Conservation (phyloP, 2,888 invertebrate species). For the Phania funesta region DNA sequence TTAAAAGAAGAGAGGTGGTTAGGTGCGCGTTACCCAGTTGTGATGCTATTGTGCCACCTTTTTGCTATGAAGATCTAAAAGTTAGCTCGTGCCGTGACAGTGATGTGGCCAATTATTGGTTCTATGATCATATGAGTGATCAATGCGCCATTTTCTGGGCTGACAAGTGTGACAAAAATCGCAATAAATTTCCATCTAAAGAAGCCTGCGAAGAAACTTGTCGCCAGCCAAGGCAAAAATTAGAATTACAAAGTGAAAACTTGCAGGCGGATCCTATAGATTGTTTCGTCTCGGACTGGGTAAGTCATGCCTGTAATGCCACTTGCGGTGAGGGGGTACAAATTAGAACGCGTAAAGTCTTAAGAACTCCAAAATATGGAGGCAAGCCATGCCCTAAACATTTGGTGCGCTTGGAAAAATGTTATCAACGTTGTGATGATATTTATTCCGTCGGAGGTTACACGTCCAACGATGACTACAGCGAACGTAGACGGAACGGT, state of each 20-base stretch:
- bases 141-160: conserved; percentile 93
- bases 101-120: conserved; percentile 89
- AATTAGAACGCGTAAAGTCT: conserved; percentile 81
- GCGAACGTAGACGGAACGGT: conserved; percentile 68
- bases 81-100: conserved; percentile 90
- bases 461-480: conserved; percentile 40
- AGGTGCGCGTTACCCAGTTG: conserved; percentile 77
- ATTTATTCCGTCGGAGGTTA: conserved; percentile 74
- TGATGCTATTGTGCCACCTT: conserved; percentile 74
- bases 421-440: conserved; percentile 78
- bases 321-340: conserved; percentile 81
- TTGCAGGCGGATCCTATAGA: conserved; percentile 76
- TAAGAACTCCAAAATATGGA: conserved; percentile 81
- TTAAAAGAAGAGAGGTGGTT: conserved; percentile 76
- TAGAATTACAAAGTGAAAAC: conserved; percentile 72
- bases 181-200: conserved; percentile 90
- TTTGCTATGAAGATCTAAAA: conserved; percentile 79
- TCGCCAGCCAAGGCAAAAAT: conserved; percentile 75
- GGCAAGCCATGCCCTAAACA: conserved; percentile 82
- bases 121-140: conserved; percentile 86
- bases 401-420: conserved; percentile 78
- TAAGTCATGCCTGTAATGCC: conserved; percentile 80
- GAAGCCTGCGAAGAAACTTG: conserved; percentile 87
- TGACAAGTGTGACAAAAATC: conserved; percentile 91
- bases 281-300: conserved; percentile 82